These are phyloP conservation scores for Gandaritis pyraliata DNA, from an alignment of 2,888 invertebrate genomes.

Conservation along the genomic window DNA sequence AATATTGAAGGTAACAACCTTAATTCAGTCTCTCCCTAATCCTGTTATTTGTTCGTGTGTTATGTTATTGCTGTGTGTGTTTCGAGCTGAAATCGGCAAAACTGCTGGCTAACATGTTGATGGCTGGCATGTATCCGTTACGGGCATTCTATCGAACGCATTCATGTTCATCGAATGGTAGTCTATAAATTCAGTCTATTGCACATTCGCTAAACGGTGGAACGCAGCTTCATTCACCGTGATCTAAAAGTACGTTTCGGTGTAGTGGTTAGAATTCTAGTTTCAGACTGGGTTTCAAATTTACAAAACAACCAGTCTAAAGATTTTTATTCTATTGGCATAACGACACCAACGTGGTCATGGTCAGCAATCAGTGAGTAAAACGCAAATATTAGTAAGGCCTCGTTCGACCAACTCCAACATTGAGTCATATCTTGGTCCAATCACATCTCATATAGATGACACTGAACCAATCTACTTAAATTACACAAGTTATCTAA, in stretches of 20 bases:
- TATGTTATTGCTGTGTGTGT: constrained; percentile 12
- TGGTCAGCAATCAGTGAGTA: too few species aligned
- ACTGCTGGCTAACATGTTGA: constrained; percentile 3
- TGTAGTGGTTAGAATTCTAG: neutral
- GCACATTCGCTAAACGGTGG: constrained; percentile 26
- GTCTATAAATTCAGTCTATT: constrained; percentile 33
- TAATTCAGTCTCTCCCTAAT: constrained; percentile 1
- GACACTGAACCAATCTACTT: too few species aligned
- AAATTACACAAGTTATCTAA: too few species aligned
- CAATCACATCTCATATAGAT: too few species aligned
- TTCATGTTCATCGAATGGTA: constrained; percentile 18
- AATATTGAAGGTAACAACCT: too few species aligned
- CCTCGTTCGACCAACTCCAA: too few species aligned
- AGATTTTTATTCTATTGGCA: too few species aligned
- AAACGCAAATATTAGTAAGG: too few species aligned
- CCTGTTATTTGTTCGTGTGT: constrained; percentile 7
- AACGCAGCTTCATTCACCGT: constrained; percentile 14
- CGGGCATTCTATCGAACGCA: constrained; percentile 17
- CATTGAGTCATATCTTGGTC: too few species aligned
- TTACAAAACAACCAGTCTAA: neutral
- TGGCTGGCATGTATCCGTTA: constrained; percentile 5
- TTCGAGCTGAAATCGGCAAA: neutral
- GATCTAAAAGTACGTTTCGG: constrained; percentile 1
- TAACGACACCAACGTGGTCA: too few species aligned
- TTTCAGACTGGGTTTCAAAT: neutral